Base-by-base conservation (phyloP, 2,888 invertebrate genomes). In the Himalopsyche anomala region DNA sequence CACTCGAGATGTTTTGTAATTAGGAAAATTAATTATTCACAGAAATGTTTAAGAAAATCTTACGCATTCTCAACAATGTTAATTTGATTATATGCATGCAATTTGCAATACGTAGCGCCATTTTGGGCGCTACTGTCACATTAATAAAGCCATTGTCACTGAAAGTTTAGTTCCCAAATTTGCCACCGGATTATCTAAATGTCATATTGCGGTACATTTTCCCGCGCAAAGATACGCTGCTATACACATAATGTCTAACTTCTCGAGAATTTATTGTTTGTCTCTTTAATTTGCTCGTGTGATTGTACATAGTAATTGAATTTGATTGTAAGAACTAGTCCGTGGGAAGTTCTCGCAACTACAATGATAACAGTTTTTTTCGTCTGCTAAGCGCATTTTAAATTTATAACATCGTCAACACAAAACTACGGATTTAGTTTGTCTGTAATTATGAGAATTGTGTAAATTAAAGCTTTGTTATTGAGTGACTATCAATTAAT, bases 231-330 rank as follows among this genome's bases (percentile, higher is more conserved):
- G 62, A 4, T 62, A 62, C 28, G 28, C 62, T 62, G 3, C 12
- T 15, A 15, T 15, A 51, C 2, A 28, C 6, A n/a, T 19, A 62
- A 19, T 56, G 56, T 62, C 62, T 62, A 62, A 62, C 62, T 19
- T 51, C 15, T 51, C 19, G 19, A 3, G 19, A 19, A 62, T 62
- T 62, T 19, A 62, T 62, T 62, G 28, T 62, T 62, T 62, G 62
- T 62, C 62, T 62, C 19, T 62, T n/a, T 62, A 62, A 62, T 62
- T 62, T 62, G 62, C 19, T 28, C 62, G 62, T 62, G 62, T 62
- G 62, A 62, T 19, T 19, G 19, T 62, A 19, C 8, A 62, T 11
- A 8, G 19, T 62, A 19, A 62, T 62, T 62, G 62, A 62, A 62
- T 62, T 62, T 62, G 19, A 19, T 62, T 62, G 62, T 8, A 62